Evolutionary conservation across 2,113 vertebrate species (phyloP), one percentile per base, ranked within the genome.

Genomic region (Cisticola juncidis): DNA sequence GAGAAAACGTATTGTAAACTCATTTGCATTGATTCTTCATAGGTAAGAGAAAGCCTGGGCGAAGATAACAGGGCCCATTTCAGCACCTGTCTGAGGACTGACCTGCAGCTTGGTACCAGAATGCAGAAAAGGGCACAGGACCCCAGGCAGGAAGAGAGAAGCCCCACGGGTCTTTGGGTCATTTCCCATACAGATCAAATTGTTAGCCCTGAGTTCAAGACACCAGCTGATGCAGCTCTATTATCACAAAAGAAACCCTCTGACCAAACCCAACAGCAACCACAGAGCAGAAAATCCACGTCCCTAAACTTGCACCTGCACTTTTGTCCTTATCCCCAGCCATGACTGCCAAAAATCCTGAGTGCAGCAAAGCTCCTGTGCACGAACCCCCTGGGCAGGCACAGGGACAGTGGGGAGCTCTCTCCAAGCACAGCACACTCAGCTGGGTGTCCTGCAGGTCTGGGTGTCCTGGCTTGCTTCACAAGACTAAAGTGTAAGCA

Each of bases 401-500:
- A 35, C 71, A 22, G 0, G 23, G 64, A 8, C 38, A 9, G 5
- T 3, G 0, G 16, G 8, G 40, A 82, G 53, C n/a, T 57, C 50
- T 77, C 56, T 56, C 40, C 57, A 51, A 44, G 57, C 24, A 60
- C 33, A 42, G 40, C 51, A 28, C 28, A 10, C 38, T 38, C 38
- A 38, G 38, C 38, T 1, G 22, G 26, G 36, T n/a, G 42, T 48
- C 50, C 44, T 74, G 58, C 81, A 91, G 62, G 51, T 45, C 38
- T 38, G 38, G 38, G 38, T 38, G 38, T 38, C 38, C 38, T 38
- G 38, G n/a, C n/a, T n/a, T n/a, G 6, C 33, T 77, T 80, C 58
- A 53, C 53, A 66, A 48, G 57, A 74, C 35, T 28, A 4, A 54
- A 53, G 17, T 38, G 56, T 12, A 65, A 93, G 68, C 61, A 44